Conservation (phyloP, 2,113 vertebrate genomes). For the Lichenostomus cassidix region DNA sequence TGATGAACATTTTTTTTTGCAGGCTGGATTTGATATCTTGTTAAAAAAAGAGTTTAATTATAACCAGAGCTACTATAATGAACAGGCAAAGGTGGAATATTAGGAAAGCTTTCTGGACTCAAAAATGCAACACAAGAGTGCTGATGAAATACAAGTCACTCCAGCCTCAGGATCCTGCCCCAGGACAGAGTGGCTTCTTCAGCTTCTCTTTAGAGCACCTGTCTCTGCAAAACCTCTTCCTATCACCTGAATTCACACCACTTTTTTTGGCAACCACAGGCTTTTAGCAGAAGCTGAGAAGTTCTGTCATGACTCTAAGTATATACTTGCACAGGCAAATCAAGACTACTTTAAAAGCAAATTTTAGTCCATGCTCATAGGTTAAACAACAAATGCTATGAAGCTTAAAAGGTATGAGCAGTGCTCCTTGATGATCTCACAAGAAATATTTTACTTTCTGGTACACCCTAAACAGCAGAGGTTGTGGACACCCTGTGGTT, state of each 20-base stretch:
- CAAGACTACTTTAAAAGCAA: not conserved
- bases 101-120: not conserved
- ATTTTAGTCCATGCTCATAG: not conserved
- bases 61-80: not conserved
- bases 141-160: not conserved
- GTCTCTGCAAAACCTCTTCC: not conserved
- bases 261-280: not conserved
- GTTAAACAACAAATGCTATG: not conserved
- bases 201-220: not conserved
- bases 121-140: not conserved
- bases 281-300: not conserved
- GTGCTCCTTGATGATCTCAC: not conserved
- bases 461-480: not conserved
- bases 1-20: not conserved
- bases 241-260: not conserved
- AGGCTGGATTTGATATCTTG: not conserved
- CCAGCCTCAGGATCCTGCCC: not conserved
- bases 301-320: not conserved
- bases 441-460: not conserved
- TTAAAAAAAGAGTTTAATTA: constrained; percentile 12
- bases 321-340: not conserved
- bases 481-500: not conserved
- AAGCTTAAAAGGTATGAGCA: not conserved
- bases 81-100: not conserved
- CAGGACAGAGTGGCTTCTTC: not conserved